Conservation (phyloP, 2,888 invertebrate genomes). For the Tenthredo scrophulariae region DNA sequence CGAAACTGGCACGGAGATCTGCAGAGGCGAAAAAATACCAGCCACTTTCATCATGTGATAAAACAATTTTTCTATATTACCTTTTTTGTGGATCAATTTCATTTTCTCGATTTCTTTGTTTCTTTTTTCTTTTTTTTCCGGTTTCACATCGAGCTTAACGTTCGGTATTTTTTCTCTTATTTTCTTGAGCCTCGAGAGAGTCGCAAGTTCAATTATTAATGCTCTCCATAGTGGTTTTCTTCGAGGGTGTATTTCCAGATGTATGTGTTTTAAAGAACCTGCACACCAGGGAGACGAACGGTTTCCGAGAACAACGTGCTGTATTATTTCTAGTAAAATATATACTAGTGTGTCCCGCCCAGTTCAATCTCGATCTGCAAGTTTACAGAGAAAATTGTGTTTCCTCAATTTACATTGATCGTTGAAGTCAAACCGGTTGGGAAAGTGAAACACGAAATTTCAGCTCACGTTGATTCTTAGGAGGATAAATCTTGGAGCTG, state of each 20-base stretch:
- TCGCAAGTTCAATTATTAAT: background rate
- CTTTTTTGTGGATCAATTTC: no score
- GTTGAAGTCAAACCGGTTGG: background rate
- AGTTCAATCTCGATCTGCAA: background rate
- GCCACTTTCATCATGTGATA: background rate
- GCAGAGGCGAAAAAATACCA: background rate
- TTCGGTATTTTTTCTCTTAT: background rate
- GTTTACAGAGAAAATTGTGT: background rate
- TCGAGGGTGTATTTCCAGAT: background rate
- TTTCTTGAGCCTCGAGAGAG: background rate
- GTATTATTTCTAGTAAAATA: background rate
- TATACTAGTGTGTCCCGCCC: background rate
- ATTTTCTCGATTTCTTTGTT: no score
- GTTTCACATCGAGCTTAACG: background rate
- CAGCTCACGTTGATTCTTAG: background rate
- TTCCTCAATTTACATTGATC: background rate
- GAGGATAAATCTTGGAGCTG: background rate
- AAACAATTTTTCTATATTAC: background rate
- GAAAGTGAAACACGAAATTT: background rate
- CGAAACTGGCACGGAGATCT: background rate
- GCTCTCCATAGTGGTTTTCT: background rate
- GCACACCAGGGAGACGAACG: conserved; percentile 1
- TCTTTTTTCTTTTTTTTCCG: background rate
- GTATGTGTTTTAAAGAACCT: background rate
- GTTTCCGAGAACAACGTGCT: background rate